Conservation (phyloP, 2,113 vertebrate genomes). For the Coptodon rendalli region DNA sequence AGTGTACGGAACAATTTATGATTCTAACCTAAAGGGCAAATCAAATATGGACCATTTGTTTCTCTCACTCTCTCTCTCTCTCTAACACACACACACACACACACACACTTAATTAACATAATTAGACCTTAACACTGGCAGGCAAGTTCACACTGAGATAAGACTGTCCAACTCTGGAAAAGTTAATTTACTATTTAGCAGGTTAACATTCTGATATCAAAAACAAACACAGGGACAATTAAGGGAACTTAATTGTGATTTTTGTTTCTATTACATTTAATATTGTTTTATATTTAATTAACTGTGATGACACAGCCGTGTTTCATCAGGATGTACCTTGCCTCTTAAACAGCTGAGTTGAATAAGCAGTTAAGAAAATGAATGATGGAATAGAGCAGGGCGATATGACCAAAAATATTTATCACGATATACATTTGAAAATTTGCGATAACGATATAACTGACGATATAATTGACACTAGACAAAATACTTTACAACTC, state of each 20-base stretch:
- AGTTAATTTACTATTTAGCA: neutral
- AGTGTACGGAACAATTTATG: neutral
- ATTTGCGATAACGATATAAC: too few species aligned
- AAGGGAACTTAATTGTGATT: neutral
- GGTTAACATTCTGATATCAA: neutral
- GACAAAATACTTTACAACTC: too few species aligned
- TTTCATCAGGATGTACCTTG: neutral
- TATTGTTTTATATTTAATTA: neutral
- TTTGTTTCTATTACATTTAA: neutral
- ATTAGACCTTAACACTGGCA: neutral
- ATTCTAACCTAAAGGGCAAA: neutral
- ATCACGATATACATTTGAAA: too few species aligned
- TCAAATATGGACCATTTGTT: neutral
- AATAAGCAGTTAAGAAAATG: neutral
- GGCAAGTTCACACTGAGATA: neutral
- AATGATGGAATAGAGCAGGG: neutral
- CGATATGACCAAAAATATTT: too few species aligned
- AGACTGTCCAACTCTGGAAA: neutral
- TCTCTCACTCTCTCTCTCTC: neutral
- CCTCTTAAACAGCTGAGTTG: neutral
- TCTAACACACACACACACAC: neutral
- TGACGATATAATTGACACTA: too few species aligned
- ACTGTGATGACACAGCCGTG: neutral
- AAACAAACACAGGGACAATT: neutral
- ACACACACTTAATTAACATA: neutral